Evolutionary conservation across 2,888 invertebrate species (phyloP), one percentile per base, ranked within the genome.

Genomic region (Nowickia ferox): DNA sequence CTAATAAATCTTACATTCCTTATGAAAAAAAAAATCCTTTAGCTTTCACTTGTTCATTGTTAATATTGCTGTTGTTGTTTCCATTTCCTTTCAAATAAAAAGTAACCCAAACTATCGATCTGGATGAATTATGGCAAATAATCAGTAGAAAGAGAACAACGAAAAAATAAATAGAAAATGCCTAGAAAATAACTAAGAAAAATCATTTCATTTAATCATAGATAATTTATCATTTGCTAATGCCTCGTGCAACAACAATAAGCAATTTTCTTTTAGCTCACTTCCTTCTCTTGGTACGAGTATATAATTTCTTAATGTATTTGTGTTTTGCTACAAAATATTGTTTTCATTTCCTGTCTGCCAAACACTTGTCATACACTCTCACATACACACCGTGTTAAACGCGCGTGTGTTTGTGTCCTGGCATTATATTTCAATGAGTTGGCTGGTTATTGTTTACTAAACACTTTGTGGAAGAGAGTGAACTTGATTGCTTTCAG

Each of bases 211-310:
- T 66, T 83, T 86, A 80, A 86, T 86, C 86, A 40, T 68, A 72
- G 72, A 66, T 84, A 86, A 86, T 86, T 86, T 86, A 86, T 86
- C 78, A 83, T 86, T 72, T 75, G 77, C 61, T 79, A 83, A 86
- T 86, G 76, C 78, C 48, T 65, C 22, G 17, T 65, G 30, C 11
- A 61, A 53, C 51, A 81, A 68, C 51, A 68, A 19, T 9, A 17
- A 19, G 66, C n/a, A 66, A 51, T 66, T 66, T 66, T 30, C n/a
- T 55, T 59, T 74, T 72, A 15, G 13, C 48, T 48, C 44, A 42
- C n/a, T n/a, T 66, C 17, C 40, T 1, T 51, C 42, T 19, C 9
- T 48, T 44, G 48, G n/a, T n/a, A 30, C 6, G 30, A 11, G 5
- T 44, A 22, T 40, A 46, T 17, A n/a, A 30, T 40, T 42, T 30